These are phyloP conservation scores for Trichogramma evanescens DNA, from an alignment of 2,888 invertebrate species.

Conservation along the genomic window DNA sequence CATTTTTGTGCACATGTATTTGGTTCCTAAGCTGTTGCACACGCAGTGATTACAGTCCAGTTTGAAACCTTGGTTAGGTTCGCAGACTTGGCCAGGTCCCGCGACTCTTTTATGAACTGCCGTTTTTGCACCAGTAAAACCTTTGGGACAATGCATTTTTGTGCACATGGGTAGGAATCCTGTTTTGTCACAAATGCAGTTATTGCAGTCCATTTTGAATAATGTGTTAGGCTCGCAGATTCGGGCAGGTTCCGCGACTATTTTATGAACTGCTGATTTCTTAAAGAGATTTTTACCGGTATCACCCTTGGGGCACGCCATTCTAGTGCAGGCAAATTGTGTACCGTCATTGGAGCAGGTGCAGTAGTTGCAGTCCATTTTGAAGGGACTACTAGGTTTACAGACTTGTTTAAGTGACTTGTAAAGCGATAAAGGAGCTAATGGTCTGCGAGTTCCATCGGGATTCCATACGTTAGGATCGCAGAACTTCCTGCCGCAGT, in stretches of 20 bases:
- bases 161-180: not conserved
- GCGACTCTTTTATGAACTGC: no score
- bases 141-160: not conserved
- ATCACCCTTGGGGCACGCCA: not conserved
- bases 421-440: no score
- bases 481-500: conserved; percentile 23
- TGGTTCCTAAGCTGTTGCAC: conserved; percentile 46
- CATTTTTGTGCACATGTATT: conserved; percentile 36
- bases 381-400: conserved; percentile 48
- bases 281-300: no score
- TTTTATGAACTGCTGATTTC: no score
- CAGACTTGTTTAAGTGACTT: no score
- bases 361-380: conserved; percentile 52
- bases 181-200: conserved; percentile 45
- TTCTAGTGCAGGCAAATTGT: not conserved
- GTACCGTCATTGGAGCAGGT: conserved; percentile 36
- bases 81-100: conserved; percentile 12
- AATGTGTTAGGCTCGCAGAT: conserved; percentile 43
- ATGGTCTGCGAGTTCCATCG: not conserved
- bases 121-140: no score
- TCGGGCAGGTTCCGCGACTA: no score
- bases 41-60: conserved; percentile 53
- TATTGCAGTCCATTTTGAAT: conserved; percentile 53
- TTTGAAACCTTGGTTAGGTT: conserved; percentile 49
- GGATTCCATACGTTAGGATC: conserved; percentile 9